Conservation (phyloP, 1,140 invertebrate genomes). For the Nomia melanderi region DNA sequence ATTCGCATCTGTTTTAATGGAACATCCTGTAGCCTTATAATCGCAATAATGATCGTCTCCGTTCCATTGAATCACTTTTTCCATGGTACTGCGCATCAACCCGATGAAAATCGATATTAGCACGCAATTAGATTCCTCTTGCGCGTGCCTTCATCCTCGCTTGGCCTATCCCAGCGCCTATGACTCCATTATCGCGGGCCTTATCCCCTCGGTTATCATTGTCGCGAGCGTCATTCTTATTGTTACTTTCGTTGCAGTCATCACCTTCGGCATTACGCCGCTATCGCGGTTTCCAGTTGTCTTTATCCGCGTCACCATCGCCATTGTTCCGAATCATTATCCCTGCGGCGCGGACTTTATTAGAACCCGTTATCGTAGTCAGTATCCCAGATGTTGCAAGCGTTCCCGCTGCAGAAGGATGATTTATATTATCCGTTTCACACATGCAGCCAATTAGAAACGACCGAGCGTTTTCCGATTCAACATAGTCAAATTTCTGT, state of each 20-base stretch:
- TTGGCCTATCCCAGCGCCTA: not conserved
- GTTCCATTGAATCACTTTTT: not conserved
- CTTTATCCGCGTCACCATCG: not conserved
- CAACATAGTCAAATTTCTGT: too few relatives aligned
- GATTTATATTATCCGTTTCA: too few relatives aligned
- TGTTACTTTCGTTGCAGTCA: constrained; percentile 5
- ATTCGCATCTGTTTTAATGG: too few relatives aligned
- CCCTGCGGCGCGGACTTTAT: not conserved
- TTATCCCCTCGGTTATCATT: constrained; percentile 1
- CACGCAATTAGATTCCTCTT: not conserved
- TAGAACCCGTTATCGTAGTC: constrained; percentile 8
- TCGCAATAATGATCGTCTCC: too few relatives aligned
- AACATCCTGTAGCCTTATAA: too few relatives aligned
- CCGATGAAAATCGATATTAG: constrained; percentile 24
- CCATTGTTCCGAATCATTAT: constrained; percentile 32
- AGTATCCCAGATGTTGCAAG: not conserved
- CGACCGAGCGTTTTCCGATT: too few relatives aligned
- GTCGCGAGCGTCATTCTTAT: constrained; percentile 1
- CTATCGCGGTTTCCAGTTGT: not conserved
- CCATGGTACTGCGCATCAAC: not conserved
- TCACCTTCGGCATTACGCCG: not conserved
- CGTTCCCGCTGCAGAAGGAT: not conserved
- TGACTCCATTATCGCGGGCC: constrained; percentile 11
- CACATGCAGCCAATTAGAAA: too few relatives aligned
- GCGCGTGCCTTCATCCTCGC: not conserved